Evolutionary conservation across 1,140 invertebrate species (phyloP), one percentile per base, ranked within the genome.

Genomic region (Zelostemma sp.): DNA sequence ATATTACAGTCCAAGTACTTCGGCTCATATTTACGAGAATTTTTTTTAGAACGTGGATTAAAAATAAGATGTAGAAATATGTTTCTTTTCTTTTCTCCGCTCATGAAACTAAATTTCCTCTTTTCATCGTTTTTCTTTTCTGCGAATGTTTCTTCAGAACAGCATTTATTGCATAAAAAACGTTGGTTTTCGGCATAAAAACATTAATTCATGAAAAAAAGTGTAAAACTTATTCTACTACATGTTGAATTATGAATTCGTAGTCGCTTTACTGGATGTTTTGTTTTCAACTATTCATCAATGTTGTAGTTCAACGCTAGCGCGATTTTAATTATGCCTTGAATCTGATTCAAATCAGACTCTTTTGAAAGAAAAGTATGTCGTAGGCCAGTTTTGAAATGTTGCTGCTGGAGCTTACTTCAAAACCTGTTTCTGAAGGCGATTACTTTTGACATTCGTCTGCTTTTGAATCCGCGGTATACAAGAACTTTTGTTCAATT

Each of bases 401-500:
- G 40, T 15, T 41, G n/a, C n/a, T n/a, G n/a, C n/a, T 41, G 40
- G 15, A 41, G 14, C 8, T 41, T 12, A 15, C 15, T 33, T 51
- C 8, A 16, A 56, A 56, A 55, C 25, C 8, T 68, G 50, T 28
- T 31, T 45, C 49, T 55, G 59, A 47, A 50, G 54, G 50, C 56
- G 45, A 43, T 46, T 19, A 63, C 63, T 48, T 45, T 58, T 64
- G 57, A 64, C 46, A 60, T 25, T 25, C 8, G 47, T 61, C 21
- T 60, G 19, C 12, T 21, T 19, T n/a, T 50, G 28, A 19, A 62
- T 68, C 59, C 47, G 49, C 68, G 66, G 63, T 55, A 57, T 46
- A 48, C 38, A 56, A 63, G 61, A 49, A 49, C 56, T 18, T 49
- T 58, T 71, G 53, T 64, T 59, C 62, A 66, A 73, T 73, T 64